Conservation (phyloP, 1,140 invertebrate species). For the Caenorhabditis brenneri region DNA sequence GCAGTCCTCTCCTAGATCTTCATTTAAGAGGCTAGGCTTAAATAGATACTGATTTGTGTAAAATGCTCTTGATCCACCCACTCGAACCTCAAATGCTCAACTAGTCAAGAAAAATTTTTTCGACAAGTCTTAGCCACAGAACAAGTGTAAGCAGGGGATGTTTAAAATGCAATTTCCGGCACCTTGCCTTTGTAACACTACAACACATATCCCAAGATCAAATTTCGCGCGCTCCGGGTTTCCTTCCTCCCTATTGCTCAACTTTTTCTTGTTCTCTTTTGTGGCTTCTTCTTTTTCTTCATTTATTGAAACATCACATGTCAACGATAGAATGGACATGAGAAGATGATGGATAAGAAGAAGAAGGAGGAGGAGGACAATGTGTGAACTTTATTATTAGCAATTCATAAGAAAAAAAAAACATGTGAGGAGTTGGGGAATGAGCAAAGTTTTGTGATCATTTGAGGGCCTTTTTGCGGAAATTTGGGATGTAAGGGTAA, state of each 20-base stretch:
- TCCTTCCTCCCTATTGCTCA: background rate
- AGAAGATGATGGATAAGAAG: too few species aligned
- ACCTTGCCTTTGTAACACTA: background rate
- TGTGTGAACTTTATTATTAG: background rate
- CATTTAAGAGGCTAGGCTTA: too few species aligned
- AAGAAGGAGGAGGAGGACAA: background rate
- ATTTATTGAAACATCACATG: background rate
- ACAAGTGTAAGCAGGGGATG: background rate
- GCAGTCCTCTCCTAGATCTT: too few species aligned
- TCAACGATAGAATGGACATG: too few species aligned
- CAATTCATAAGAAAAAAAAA: background rate
- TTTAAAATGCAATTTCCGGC: slow-evolving; percentile 37
- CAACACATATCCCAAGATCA: background rate
- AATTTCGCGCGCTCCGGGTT: background rate
- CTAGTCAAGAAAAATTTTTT: background rate
- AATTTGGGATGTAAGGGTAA: too few species aligned
- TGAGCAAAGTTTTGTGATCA: too few species aligned
- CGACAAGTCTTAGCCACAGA: background rate
- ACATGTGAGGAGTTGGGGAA: background rate
- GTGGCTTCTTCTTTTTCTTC: background rate
- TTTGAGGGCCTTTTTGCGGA: too few species aligned
- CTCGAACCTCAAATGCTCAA: too few species aligned
- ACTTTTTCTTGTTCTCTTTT: background rate
- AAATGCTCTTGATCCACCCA: too few species aligned
- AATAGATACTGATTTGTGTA: too few species aligned